Base-by-base conservation (phyloP, 2,113 vertebrate genomes). In the Crotalus helleri region DNA sequence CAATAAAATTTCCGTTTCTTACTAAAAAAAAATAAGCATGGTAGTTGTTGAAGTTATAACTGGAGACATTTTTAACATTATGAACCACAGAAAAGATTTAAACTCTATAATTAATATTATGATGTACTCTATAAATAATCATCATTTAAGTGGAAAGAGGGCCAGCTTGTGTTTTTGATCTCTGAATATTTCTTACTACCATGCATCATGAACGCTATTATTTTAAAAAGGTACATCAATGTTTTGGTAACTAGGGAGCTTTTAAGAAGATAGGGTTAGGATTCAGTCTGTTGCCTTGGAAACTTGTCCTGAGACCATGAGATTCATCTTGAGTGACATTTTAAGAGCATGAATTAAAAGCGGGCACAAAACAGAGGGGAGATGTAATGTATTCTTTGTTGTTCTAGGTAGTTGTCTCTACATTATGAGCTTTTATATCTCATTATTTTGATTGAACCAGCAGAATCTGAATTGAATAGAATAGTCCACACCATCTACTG, bases 371-470 rank as follows among this genome's bases (percentile, higher is more conserved):
- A 59, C 17, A 4, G 39, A 39, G 19, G 44, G 12, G 19, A 33
- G 12, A 0, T 69, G 39, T 0, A 0, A 89, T 0, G 0, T 69
- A 94, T 93, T 94, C 95, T 26, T 94, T 10, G 61, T 86, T 6
- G n/a, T 59, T 4, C 1, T 92, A 93, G 29, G 90, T 96, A 59
- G 3, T 93, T 86, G 87, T 95, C 58, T 94, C 91, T 2, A 0
- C 33, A 59, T 93, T 93, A 94, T 95, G 92, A 94, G 74, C 93
- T 96, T 96, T 93, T 93, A 90, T 93, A 88, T 91, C 91, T 64
- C 24, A 61, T 57, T 55, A 90, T 92, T 89, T 92, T 92, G 88
- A 87, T 94, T 92, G 91, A 94, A 93, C 93, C 81, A 88, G 0
- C 93, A 94, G 89, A 24, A 93, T 90, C 53, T 85, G 81, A 53